Base-by-base conservation (phyloP, 2,797 vertebrate genomes). In the Lateolabrax maculatus region DNA sequence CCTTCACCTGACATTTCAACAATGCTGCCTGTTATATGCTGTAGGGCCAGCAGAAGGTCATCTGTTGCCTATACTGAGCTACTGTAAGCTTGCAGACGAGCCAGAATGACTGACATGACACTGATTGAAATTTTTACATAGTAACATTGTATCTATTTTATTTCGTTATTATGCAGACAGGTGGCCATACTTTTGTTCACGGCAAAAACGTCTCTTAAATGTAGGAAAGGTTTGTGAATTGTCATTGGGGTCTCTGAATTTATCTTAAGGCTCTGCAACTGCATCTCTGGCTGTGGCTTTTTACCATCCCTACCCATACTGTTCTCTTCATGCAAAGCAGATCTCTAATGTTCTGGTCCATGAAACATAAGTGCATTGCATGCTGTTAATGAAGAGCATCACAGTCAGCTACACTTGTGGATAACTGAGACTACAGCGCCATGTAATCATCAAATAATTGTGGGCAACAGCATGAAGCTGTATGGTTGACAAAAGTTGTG, bases 331-430 rank as follows among this genome's bases (percentile, higher is more conserved):
- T 81, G 62, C 76, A 87, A 85, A 80, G 62, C 71, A 81, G 73
- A 86, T 90, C 90, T 91, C 89, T 81, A 85, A 90, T 86, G 87
- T 85, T 76, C 88, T 85, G 90, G 81, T 67, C 87, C 80, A 86
- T 93, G 87, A 93, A 92, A 89, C 89, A 84, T 85, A 87, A 91
- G 88, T 90, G 88, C 76, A 64, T 72, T 19, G 84, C 88, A 85
- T 84, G 87, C 83, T 88, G 91, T 77, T 93, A 91, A 94, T 91
- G 89, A 93, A 89, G 74, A 93, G 83, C 71, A 85, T 89, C 80
- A 52, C 83, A 84, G 84, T 77, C 78, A 85, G 91, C 72, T 58
- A 56, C 83, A 74, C 41, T 41, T 36, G 80, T 79, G 58, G 58
- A 75, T 79, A 82, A 85, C 71, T 76, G 80, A 77, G 79, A 86